Percentiles rank a stretch among this genome's conserved stretches.
Evolutionary conservation across 2,888 invertebrate species (phyloP).

Genomic region (Invenusta paracnida): DNA sequence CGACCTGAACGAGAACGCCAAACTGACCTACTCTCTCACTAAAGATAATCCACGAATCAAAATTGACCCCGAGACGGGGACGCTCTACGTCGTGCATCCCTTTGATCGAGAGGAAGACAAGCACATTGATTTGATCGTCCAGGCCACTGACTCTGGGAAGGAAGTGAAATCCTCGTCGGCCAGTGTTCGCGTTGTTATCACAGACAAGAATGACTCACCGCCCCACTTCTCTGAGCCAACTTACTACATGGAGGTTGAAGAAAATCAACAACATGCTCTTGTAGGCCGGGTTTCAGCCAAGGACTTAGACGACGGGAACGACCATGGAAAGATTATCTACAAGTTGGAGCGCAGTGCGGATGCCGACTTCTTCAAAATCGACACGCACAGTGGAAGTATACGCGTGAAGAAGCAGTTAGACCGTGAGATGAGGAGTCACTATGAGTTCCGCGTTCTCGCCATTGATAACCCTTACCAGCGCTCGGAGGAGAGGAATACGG

Average conservation of each 20-base stretch:
- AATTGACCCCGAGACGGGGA: constrained; percentile 37
- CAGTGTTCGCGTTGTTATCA: constrained; percentile 25
- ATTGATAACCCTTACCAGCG: constrained; percentile 27
- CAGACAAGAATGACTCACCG: constrained; percentile 37
- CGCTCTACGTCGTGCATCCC: constrained; percentile 28
- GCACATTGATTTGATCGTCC: constrained; percentile 31
- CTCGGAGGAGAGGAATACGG: constrained; percentile 24
- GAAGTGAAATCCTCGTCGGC: background rate
- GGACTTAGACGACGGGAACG: constrained; percentile 25
- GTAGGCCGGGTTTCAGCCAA: constrained; percentile 26
- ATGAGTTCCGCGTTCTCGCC: constrained; percentile 17
- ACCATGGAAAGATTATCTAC: constrained; percentile 9
- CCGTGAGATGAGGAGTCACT: constrained; percentile 31
- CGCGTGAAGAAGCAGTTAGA: constrained; percentile 19
- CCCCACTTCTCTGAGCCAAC: constrained; percentile 36
- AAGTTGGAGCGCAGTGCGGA: background rate
- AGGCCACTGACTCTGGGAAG: constrained; percentile 34
- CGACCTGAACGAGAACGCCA: constrained; percentile 24
- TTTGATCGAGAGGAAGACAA: constrained; percentile 39
- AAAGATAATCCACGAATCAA: constrained; percentile 22
- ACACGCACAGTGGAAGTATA: constrained; percentile 15
- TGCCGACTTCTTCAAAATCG: constrained; percentile 21
- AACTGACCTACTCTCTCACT: constrained; percentile 31
- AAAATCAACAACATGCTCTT: constrained; percentile 21
- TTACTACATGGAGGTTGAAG: constrained; percentile 40